These are phyloP conservation scores for Chelonus formosanus DNA, from an alignment of 2,888 invertebrate species.

Conservation along the genomic window DNA sequence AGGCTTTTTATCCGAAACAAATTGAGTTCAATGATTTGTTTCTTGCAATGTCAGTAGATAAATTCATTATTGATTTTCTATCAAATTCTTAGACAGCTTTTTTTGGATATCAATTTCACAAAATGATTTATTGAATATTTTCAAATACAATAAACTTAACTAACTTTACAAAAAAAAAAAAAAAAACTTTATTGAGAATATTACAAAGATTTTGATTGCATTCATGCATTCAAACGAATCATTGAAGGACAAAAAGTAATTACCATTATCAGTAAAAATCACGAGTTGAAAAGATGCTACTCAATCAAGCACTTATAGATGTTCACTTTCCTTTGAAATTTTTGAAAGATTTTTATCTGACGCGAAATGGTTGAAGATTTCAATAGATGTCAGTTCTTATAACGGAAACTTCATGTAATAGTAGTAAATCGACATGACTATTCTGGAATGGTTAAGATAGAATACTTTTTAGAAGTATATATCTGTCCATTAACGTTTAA, in stretches of 20 bases:
- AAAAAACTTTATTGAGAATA: too few species aligned
- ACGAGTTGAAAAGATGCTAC: constrained; percentile 19
- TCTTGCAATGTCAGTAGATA: too few species aligned
- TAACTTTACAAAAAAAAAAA: not conserved
- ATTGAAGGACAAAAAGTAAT: constrained; percentile 4
- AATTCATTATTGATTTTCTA: too few species aligned
- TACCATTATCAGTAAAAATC: constrained; percentile 35
- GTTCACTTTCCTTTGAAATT: constrained; percentile 3
- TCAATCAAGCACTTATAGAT: not conserved
- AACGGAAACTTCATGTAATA: constrained; percentile 18
- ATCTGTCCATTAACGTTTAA: constrained; percentile 17
- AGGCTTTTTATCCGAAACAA: too few species aligned
- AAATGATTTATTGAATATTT: too few species aligned
- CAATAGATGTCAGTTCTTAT: constrained; percentile 15
- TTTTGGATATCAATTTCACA: too few species aligned
- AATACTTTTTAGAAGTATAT: constrained; percentile 5
- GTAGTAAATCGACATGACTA: not conserved
- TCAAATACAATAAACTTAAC: too few species aligned
- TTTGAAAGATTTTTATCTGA: constrained; percentile 9
- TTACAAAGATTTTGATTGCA: not conserved
- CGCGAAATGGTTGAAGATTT: constrained; percentile 7
- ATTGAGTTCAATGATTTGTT: too few species aligned
- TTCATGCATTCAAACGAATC: not conserved
- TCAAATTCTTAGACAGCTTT: too few species aligned
- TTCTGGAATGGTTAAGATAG: constrained; percentile 8